Conservation (phyloP, 2,113 vertebrate species). For the Pterocles orientalis region DNA sequence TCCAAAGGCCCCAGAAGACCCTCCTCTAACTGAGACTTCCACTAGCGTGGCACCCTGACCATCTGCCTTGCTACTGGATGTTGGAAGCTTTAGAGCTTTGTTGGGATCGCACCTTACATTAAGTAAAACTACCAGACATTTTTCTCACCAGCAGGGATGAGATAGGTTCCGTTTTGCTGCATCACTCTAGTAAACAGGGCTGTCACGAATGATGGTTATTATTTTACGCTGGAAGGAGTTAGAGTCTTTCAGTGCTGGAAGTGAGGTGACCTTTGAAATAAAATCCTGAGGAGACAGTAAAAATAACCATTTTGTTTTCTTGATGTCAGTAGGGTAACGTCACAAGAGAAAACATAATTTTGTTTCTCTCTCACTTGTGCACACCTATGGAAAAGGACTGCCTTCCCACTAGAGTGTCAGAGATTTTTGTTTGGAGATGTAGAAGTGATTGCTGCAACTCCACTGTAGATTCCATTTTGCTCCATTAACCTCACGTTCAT, state of each 20-base stretch:
- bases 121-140: background rate
- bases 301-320: background rate
- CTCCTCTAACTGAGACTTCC: background rate
- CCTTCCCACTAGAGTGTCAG: background rate
- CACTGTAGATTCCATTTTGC: background rate
- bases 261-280: conserved; percentile 5
- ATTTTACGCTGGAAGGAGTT: background rate
- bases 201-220: background rate
- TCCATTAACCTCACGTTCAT: background rate
- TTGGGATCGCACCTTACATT: too few relatives aligned
- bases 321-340: background rate
- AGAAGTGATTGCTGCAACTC: background rate
- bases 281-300: background rate
- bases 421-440: background rate
- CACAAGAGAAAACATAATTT: background rate
- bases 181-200: background rate
- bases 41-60: too few relatives aligned
- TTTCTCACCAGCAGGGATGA: background rate
- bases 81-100: background rate
- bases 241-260: background rate
- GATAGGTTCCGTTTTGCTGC: background rate
- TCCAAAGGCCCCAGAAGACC: background rate
- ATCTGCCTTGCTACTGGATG: background rate
- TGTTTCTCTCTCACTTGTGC: background rate
- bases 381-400: background rate